These are phyloP conservation scores for Perdix hodgsoniae DNA, from an alignment of 2,797 vertebrate species.

Conservation along the genomic window DNA sequence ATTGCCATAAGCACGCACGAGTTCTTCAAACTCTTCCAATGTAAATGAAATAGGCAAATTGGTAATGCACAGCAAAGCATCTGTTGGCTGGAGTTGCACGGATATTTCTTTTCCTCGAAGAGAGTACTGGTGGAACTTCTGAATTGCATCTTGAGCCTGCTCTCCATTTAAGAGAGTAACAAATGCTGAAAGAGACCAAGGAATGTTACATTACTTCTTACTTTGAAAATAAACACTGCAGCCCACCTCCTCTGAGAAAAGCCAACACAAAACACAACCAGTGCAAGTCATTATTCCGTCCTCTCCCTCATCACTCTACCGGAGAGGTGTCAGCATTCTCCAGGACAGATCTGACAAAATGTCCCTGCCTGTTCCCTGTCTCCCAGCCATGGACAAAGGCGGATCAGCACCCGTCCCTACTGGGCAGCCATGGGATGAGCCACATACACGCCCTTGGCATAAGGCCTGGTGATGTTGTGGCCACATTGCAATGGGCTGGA, in stretches of 20 bases:
- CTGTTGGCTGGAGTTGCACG: constrained; percentile 95
- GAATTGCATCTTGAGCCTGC: constrained; percentile 95
- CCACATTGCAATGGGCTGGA: neutral
- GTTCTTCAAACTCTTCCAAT: constrained; percentile 91
- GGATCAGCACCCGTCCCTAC: neutral
- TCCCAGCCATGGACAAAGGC: neutral
- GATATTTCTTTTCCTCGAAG: constrained; percentile 92
- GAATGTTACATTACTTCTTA: neutral
- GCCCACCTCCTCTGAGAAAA: neutral
- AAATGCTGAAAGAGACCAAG: constrained; percentile 88
- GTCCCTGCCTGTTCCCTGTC: neutral
- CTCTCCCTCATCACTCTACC: neutral
- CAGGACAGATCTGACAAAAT: neutral
- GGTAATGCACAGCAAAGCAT: constrained; percentile 94
- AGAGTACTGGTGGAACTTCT: constrained; percentile 88
- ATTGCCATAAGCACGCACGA: constrained; percentile 93
- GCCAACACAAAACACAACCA: neutral
- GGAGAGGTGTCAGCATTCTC: neutral
- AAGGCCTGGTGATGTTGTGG: neutral
- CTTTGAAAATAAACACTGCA: neutral
- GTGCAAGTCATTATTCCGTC: neutral
- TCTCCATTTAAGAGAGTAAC: constrained; percentile 96
- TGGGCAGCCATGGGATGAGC: too few species aligned
- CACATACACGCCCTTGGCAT: neutral
- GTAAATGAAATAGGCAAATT: constrained; percentile 91